Evolutionary conservation across 2,797 vertebrate species (phyloP).

Genomic region (Scolopax rusticola): DNA sequence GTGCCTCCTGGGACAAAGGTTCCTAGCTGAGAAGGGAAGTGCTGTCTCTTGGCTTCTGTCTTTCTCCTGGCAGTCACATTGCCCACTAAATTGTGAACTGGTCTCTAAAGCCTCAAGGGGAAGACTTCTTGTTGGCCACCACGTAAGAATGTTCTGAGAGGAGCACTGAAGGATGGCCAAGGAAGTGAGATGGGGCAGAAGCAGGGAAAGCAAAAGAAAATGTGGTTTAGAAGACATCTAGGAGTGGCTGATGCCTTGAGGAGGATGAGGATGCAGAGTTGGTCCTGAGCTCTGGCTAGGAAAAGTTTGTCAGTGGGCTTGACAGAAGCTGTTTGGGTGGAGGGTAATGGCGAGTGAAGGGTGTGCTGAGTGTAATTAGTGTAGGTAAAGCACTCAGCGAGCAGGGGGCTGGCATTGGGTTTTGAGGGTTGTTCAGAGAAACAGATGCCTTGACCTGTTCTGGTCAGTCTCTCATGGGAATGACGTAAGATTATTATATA

Average conservation of each 20-base stretch:
- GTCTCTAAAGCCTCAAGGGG: neutral
- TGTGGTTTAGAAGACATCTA: neutral
- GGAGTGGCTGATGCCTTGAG: neutral
- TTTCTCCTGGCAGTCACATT: neutral
- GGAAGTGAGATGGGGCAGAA: neutral
- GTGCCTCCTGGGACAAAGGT: neutral
- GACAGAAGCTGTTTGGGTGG: neutral
- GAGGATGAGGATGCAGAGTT: neutral
- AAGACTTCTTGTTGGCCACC: neutral
- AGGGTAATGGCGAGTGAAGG: neutral
- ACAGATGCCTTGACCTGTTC: neutral
- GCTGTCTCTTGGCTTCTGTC: neutral
- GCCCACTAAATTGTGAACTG: neutral
- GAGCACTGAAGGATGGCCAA: neutral
- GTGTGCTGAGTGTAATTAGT: neutral
- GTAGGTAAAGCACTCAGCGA: neutral
- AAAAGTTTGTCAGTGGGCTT: neutral
- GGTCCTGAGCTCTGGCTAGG: neutral
- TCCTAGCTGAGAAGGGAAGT: neutral
- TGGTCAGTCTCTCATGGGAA: neutral
- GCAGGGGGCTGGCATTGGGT: neutral
- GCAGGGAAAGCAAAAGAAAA: neutral
- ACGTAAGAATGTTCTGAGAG: neutral
- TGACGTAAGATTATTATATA: accelerated
- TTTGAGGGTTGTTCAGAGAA: neutral